Evolutionary conservation across 2,888 invertebrate species (phyloP).

Genomic region (Acrobasis repandana): DNA sequence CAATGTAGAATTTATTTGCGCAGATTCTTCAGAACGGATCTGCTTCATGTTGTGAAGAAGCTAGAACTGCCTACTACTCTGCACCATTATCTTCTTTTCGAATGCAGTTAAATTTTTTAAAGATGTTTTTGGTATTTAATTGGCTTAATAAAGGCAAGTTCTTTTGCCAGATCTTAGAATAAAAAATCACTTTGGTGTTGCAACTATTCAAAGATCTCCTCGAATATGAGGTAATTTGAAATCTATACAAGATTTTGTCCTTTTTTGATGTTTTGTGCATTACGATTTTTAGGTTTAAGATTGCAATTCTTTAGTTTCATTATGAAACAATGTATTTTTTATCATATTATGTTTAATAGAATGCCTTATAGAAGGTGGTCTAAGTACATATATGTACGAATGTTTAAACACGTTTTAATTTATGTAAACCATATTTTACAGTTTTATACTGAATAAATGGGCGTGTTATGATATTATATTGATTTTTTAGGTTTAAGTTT

Average conservation of each 20-base stretch:
- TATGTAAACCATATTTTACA: too few species aligned
- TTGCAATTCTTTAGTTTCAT: slow-evolving; percentile 3
- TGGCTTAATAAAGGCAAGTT: slow-evolving; percentile 13
- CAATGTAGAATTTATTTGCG: slow-evolving; percentile 85
- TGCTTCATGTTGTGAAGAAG: slow-evolving; percentile 80
- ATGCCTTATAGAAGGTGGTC: background rate
- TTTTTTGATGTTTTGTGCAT: background rate
- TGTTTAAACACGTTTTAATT: too few species aligned
- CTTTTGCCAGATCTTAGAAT: slow-evolving; percentile 10
- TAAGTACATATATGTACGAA: too few species aligned
- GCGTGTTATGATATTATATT: too few species aligned
- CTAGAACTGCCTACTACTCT: slow-evolving; percentile 86
- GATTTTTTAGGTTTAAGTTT: too few species aligned
- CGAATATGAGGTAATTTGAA: background rate
- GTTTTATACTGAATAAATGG: too few species aligned
- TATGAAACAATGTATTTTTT: background rate
- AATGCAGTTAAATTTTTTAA: slow-evolving; percentile 74
- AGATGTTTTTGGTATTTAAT: slow-evolving; percentile 7
- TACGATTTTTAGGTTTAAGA: background rate
- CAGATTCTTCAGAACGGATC: slow-evolving; percentile 80
- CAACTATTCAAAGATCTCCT: slow-evolving; percentile 14
- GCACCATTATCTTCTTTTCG: slow-evolving; percentile 87
- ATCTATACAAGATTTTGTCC: background rate
- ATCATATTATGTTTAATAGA: background rate
- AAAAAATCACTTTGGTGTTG: slow-evolving; percentile 6